phyloP scores from a whole-genome alignment of 2,113 vertebrate species.

The Indicator indicator region DNA sequence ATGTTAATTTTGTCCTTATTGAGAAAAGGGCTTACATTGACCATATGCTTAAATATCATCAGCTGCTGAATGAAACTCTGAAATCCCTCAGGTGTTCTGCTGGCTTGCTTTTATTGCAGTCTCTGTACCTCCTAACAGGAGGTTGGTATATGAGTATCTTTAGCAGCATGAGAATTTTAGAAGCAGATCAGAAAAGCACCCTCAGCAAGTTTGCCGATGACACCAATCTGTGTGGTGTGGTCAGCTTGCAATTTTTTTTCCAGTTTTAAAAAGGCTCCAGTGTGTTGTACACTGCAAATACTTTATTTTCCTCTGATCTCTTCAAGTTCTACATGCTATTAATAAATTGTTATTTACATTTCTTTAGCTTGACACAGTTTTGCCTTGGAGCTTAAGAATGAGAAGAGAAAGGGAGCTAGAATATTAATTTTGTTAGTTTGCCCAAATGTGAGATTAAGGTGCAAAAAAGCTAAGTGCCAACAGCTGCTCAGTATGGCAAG shows the following conservation, averaged over 20 bases:
- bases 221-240: no score
- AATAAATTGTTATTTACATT: not conserved
- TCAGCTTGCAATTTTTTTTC: not conserved
- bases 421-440: not conserved
- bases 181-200: not conserved
- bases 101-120: not conserved
- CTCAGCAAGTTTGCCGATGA: no score
- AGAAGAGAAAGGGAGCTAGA: not conserved
- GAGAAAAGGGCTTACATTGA: slow-evolving; percentile 10
- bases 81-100: slow-evolving; percentile 24
- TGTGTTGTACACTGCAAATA: not conserved
- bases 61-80: slow-evolving; percentile 12
- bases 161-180: not conserved
- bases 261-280: not conserved
- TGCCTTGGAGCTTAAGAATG: not conserved
- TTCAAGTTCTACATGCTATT: not conserved
- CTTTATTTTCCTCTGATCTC: not conserved
- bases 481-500: not conserved
- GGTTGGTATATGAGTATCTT: not conserved
- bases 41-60: slow-evolving; percentile 21
- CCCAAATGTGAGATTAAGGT: not conserved
- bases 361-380: not conserved
- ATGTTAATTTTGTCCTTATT: not conserved
- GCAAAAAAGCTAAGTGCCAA: slow-evolving; percentile 1
- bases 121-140: not conserved